Percentiles rank a stretch among this genome's conserved stretches.
Evolutionary conservation across 2,113 vertebrate species (phyloP).

Genomic region (Megaptera novaeangliae): DNA sequence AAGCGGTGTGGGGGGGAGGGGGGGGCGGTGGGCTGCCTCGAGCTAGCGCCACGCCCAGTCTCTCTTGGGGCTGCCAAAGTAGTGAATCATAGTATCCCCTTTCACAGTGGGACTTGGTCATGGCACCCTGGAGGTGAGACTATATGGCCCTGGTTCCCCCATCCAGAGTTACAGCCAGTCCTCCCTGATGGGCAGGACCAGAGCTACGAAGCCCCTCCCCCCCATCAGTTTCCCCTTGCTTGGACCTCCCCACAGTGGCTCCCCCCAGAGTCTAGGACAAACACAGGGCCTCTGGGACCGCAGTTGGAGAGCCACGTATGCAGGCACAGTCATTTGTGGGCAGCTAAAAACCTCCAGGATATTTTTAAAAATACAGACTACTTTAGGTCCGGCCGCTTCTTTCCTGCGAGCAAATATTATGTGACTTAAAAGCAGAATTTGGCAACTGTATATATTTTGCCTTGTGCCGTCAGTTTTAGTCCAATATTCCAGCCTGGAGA

Average conservation of each 20-base stretch:
- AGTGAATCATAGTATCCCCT: background rate
- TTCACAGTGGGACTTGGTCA: background rate
- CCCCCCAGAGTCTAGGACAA: background rate
- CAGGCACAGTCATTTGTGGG: background rate
- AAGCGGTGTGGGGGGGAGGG: background rate
- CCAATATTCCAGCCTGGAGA: background rate
- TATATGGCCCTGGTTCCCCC: background rate
- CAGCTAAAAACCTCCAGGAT: constrained; percentile 2
- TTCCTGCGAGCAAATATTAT: constrained; percentile 18
- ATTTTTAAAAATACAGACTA: background rate
- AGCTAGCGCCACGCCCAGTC: background rate
- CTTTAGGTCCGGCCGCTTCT: background rate
- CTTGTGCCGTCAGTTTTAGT: background rate
- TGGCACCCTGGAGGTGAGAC: background rate
- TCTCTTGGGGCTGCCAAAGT: background rate
- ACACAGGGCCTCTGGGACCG: background rate
- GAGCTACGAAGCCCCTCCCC: background rate
- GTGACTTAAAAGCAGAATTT: constrained; percentile 51
- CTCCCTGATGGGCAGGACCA: background rate
- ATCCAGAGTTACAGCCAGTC: background rate
- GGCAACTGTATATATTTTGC: background rate
- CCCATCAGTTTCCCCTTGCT: background rate
- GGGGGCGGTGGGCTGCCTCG: background rate
- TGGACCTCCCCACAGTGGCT: background rate
- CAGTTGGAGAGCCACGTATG: background rate